These are phyloP conservation scores for Monoplex corrugatus DNA, from an alignment of 2,888 invertebrate genomes.

Conservation along the genomic window DNA sequence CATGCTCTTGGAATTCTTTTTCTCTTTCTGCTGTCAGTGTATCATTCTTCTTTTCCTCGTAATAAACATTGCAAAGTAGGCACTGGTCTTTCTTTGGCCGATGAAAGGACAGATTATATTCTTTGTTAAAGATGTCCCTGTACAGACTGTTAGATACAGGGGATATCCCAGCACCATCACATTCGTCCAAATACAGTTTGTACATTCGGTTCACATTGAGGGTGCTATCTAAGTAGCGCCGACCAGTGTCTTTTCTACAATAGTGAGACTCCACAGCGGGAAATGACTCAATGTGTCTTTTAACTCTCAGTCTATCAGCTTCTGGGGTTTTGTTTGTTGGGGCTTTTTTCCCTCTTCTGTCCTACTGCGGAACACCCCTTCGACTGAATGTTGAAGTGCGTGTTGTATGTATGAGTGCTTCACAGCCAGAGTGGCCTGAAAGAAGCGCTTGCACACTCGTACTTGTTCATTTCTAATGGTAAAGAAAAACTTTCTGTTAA, in stretches of 20 bases:
- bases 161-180: not conserved
- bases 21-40: not conserved
- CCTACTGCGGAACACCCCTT: too few relatives aligned
- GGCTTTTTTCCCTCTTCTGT: too few relatives aligned
- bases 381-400: too few relatives aligned
- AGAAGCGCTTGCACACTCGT: too few relatives aligned
- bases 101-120: constrained; percentile 53
- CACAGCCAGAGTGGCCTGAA: too few relatives aligned
- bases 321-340: too few relatives aligned
- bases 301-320: not conserved
- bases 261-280: constrained; percentile 55
- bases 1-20: constrained; percentile 1
- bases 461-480: too few relatives aligned
- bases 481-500: too few relatives aligned
- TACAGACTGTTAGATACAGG: constrained; percentile 36
- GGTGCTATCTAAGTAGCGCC: constrained; percentile 34
- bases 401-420: too few relatives aligned
- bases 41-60: not conserved
- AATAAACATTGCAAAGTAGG: not conserved
- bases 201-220: constrained; percentile 52
- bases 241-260: constrained; percentile 46
- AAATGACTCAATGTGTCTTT: constrained; percentile 50
- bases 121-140: constrained; percentile 47
- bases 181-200: constrained; percentile 36
- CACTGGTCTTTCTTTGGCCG: too few relatives aligned